Evolutionary conservation across 1,140 invertebrate species (phyloP).

Genomic region (Bacillus rossius): DNA sequence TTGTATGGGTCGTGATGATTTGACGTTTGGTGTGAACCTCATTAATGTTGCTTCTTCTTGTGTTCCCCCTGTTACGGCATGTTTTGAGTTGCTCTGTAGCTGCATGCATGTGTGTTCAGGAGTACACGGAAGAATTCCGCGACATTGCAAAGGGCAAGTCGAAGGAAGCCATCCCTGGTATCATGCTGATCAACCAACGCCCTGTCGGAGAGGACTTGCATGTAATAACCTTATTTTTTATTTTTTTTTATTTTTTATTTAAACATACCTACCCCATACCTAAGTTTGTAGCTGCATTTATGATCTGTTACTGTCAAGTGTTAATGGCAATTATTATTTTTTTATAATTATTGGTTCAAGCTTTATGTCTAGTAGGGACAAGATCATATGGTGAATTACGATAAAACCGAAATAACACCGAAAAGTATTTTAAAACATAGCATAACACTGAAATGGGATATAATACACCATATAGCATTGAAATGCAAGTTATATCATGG

Average conservation of each 20-base stretch:
- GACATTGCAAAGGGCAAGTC: constrained; percentile 93
- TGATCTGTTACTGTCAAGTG: too few relatives aligned
- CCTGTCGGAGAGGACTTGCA: constrained; percentile 91
- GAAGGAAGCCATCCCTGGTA: constrained; percentile 84
- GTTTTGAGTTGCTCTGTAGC: background rate
- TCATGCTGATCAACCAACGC: constrained; percentile 94
- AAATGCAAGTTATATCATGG: too few relatives aligned
- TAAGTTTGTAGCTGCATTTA: too few relatives aligned
- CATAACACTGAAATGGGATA: background rate
- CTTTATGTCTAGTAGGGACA: too few relatives aligned
- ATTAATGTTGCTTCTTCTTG: background rate
- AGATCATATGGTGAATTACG: too few relatives aligned
- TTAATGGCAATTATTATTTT: too few relatives aligned
- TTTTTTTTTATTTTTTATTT: constrained; percentile 20
- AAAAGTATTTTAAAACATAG: too few relatives aligned
- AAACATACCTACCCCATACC: too few relatives aligned
- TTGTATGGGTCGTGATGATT: too few relatives aligned
- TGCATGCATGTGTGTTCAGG: constrained; percentile 55
- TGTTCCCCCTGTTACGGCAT: background rate
- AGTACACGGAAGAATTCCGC: constrained; percentile 94
- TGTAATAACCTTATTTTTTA: constrained; percentile 52
- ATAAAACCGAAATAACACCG: too few relatives aligned
- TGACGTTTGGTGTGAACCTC: background rate
- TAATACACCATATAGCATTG: background rate
- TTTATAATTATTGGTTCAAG: background rate